Evolutionary conservation across 2,888 invertebrate species (phyloP).

Genomic region (Patella caerulea): DNA sequence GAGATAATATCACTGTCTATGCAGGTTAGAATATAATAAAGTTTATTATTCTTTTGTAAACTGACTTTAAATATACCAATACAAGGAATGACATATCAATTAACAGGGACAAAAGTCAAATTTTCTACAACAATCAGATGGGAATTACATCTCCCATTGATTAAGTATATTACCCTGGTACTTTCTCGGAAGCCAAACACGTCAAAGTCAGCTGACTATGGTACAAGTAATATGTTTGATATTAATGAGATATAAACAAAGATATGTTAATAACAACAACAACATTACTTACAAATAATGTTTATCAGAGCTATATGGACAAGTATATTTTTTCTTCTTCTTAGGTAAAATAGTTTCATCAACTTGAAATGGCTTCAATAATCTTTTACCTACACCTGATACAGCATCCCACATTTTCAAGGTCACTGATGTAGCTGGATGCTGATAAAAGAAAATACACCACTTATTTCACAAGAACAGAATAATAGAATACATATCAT

Average conservation of each 20-base stretch:
- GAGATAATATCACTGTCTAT: too few species aligned
- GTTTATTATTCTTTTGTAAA: too few species aligned
- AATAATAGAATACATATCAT: neutral
- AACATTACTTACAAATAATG: conserved; percentile 85
- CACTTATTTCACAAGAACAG: neutral
- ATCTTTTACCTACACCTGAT: conserved; percentile 38
- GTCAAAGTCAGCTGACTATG: too few species aligned
- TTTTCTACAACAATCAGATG: too few species aligned
- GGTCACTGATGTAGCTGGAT: conserved; percentile 52
- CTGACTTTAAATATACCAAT: too few species aligned
- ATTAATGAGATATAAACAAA: conserved; percentile 27
- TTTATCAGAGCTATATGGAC: conserved; percentile 90
- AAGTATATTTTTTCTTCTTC: conserved; percentile 85
- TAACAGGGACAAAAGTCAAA: too few species aligned
- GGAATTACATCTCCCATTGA: too few species aligned
- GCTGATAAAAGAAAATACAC: conserved; percentile 36
- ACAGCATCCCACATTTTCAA: conserved; percentile 51
- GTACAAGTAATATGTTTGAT: neutral
- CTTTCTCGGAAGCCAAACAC: too few species aligned
- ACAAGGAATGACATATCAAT: too few species aligned
- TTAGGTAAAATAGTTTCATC: conserved; percentile 83
- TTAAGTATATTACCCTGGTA: too few species aligned
- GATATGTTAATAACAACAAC: conserved; percentile 32
- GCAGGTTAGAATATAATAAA: too few species aligned
- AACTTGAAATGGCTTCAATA: conserved; percentile 79